Evolutionary conservation across 2,797 vertebrate species (phyloP).

Genomic region (Euthynnus affinis): DNA sequence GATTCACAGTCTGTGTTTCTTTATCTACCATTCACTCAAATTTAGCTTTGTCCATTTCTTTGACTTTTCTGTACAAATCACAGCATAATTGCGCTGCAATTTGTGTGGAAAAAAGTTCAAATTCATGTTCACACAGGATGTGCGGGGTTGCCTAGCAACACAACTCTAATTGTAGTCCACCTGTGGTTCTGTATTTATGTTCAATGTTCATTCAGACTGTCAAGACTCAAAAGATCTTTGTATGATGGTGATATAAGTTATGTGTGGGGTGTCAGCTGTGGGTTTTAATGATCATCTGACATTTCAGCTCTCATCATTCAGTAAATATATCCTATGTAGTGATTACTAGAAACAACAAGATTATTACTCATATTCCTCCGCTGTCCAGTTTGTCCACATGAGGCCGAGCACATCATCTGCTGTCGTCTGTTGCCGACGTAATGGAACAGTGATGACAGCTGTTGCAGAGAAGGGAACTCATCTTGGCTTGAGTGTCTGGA

Average conservation of each 20-base stretch:
- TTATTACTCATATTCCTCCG: constrained; percentile 37
- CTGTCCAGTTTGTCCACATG: constrained; percentile 49
- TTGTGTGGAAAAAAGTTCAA: constrained; percentile 70
- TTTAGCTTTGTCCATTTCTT: constrained; percentile 56
- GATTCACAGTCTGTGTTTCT: constrained; percentile 19
- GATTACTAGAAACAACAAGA: constrained; percentile 33
- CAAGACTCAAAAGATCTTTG: constrained; percentile 33
- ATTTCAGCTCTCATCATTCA: constrained; percentile 6
- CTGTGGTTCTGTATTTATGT: constrained; percentile 53
- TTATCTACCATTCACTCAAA: constrained; percentile 5
- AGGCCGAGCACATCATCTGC: constrained; percentile 34
- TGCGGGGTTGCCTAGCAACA: constrained; percentile 74
- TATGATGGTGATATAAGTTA: constrained; percentile 8
- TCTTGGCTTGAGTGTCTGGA: constrained; percentile 56
- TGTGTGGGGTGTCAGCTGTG: neutral
- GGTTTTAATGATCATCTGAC: constrained; percentile 9
- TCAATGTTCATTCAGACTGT: constrained; percentile 53
- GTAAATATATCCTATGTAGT: constrained; percentile 26
- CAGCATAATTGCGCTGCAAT: constrained; percentile 75
- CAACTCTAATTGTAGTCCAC: constrained; percentile 72
- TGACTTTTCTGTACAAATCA: constrained; percentile 68
- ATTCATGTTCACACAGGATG: constrained; percentile 64
- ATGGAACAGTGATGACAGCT: constrained; percentile 76
- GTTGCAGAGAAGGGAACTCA: constrained; percentile 54
- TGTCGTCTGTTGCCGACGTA: constrained; percentile 54